Percentiles rank a stretch among this genome's conserved stretches.
phyloP scores from a whole-genome alignment of 1,140 invertebrate genomes.

The Lethrus apterus region DNA sequence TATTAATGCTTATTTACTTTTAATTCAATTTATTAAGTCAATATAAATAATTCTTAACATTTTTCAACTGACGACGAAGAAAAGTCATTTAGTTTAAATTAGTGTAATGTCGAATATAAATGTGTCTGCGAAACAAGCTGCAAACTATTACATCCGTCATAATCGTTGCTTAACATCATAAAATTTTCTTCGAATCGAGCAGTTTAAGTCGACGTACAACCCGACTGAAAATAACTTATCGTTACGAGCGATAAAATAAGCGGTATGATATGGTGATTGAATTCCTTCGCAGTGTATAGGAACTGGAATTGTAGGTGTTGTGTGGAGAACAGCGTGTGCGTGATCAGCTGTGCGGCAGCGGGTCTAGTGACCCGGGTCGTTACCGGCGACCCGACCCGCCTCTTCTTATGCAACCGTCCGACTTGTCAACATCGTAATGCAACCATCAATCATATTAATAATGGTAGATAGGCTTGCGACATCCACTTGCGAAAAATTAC shows the following conservation, averaged over 20 bases:
- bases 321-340: slow-evolving; percentile 16
- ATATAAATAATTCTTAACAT: too few species aligned
- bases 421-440: slow-evolving; percentile 24
- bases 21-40: too few species aligned
- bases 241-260: background rate
- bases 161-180: too few species aligned
- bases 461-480: slow-evolving; percentile 2
- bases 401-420: slow-evolving; percentile 30
- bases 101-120: too few species aligned
- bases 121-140: too few species aligned
- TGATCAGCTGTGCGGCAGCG: slow-evolving; percentile 24
- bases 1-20: too few species aligned
- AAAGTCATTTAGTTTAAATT: too few species aligned
- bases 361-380: slow-evolving; percentile 31
- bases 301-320: slow-evolving; percentile 12
- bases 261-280: slow-evolving; percentile 7
- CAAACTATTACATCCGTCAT: too few species aligned
- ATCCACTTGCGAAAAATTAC: background rate
- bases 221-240: slow-evolving; percentile 10
- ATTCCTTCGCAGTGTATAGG: slow-evolving; percentile 1
- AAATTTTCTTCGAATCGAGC: too few species aligned
- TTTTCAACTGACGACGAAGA: too few species aligned
- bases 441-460: slow-evolving; percentile 24
- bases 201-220: too few species aligned
- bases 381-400: slow-evolving; percentile 28